phyloP scores from a whole-genome alignment of 1,140 invertebrate species.

The Euwallacea similis region DNA sequence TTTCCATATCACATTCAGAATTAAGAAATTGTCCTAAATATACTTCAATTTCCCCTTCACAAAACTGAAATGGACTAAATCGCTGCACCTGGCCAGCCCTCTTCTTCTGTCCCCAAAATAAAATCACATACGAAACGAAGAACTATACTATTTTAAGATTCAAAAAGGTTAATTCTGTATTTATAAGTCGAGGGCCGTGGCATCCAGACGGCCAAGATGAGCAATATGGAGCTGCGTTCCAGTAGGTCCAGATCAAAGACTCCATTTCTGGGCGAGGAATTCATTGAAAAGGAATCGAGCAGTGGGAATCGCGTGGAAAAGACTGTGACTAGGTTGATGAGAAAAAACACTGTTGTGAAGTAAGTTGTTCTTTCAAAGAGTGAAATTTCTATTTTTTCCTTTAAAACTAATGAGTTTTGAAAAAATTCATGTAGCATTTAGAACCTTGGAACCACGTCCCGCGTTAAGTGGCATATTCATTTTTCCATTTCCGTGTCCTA shows the following conservation, averaged over 20 bases:
- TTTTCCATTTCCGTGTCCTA: no score
- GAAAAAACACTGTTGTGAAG: constrained; percentile 35
- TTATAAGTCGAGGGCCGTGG: constrained; percentile 10
- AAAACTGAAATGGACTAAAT: not conserved
- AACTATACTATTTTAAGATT: constrained; percentile 20
- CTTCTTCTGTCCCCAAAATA: not conserved
- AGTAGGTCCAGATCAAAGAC: constrained; percentile 64
- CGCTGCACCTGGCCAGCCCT: not conserved
- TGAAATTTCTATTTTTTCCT: not conserved
- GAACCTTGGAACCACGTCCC: no score
- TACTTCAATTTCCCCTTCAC: no score
- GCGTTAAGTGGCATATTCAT: no score
- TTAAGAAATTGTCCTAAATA: no score
- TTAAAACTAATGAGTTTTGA: no score
- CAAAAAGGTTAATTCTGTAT: constrained; percentile 11
- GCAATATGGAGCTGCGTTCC: constrained; percentile 45
- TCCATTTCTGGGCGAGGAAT: constrained; percentile 60
- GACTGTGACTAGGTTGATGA: constrained; percentile 32
- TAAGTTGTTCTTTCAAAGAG: constrained; percentile 18
- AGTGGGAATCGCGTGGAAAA: constrained; percentile 56
- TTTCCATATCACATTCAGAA: no score
- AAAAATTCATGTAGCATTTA: no score
- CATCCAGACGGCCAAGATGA: constrained; percentile 25
- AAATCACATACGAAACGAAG: not conserved
- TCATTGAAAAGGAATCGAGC: constrained; percentile 59